phyloP scores from a whole-genome alignment of 2,113 vertebrate species.

The Pantherophis guttatus region DNA sequence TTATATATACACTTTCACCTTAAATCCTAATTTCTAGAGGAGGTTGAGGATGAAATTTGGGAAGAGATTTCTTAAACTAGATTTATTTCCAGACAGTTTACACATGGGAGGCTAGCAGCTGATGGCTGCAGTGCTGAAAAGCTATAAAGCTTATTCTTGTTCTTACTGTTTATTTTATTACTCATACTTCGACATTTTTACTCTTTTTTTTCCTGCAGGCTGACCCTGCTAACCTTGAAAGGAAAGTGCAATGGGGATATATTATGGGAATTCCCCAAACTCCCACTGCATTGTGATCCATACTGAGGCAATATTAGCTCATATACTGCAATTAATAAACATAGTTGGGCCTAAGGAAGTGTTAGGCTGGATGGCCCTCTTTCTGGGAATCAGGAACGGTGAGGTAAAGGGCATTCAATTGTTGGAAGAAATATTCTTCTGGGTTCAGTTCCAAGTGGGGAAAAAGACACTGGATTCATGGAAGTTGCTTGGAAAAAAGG shows the following conservation, averaged over 20 bases:
- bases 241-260: background rate
- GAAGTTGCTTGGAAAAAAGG: too few species aligned
- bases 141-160: background rate
- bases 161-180: background rate
- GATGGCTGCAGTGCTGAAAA: background rate
- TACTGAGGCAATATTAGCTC: background rate
- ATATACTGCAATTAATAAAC: background rate
- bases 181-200: background rate
- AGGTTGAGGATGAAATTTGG: background rate
- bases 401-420: background rate
- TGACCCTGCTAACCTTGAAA: background rate
- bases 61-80: background rate
- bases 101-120: background rate
- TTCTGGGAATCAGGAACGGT: background rate
- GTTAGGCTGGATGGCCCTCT: background rate
- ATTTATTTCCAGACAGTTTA: background rate
- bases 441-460: too few species aligned
- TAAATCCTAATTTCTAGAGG: background rate
- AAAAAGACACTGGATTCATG: too few species aligned
- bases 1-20: background rate
- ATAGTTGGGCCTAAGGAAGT: background rate
- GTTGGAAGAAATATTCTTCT: too few species aligned
- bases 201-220: background rate
- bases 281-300: background rate
- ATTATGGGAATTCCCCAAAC: background rate